These are phyloP conservation scores for Parnassius apollo DNA, from an alignment of 2,888 invertebrate genomes.

Conservation along the genomic window DNA sequence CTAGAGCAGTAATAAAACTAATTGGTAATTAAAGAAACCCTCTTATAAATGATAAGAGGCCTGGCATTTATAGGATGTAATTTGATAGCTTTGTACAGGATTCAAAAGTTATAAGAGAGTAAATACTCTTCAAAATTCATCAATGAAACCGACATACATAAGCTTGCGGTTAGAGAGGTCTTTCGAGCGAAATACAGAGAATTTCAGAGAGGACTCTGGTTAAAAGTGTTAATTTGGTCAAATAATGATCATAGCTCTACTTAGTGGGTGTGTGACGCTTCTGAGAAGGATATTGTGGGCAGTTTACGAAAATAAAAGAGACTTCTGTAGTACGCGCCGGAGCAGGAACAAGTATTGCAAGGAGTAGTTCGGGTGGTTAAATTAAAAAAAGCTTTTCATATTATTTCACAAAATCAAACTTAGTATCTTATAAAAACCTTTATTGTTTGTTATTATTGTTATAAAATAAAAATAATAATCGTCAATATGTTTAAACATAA, in stretches of 20 bases:
- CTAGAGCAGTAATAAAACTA: too few relatives aligned
- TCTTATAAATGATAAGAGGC: too few relatives aligned
- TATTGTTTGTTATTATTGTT: too few relatives aligned
- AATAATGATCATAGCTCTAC: conserved; percentile 73
- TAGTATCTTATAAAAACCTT: too few relatives aligned
- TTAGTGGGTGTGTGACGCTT: conserved; percentile 68
- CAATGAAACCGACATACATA: conserved; percentile 5
- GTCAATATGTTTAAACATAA: too few relatives aligned
- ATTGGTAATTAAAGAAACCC: too few relatives aligned
- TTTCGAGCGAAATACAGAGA: conserved; percentile 27
- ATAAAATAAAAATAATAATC: too few relatives aligned
- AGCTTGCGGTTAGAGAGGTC: background rate
- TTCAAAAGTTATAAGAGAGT: background rate
- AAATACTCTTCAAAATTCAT: background rate
- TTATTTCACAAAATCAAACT: background rate
- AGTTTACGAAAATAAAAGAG: conserved; percentile 64
- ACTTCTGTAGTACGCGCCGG: conserved; percentile 71
- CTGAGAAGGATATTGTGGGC: conserved; percentile 64
- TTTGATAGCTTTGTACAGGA: too few relatives aligned
- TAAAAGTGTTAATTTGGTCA: conserved; percentile 75
- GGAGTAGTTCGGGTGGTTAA: background rate
- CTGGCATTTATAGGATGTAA: too few relatives aligned
- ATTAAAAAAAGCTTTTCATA: background rate
- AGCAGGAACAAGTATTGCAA: conserved; percentile 37
- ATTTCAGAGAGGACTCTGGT: conserved; percentile 40